Conservation (phyloP, 2,797 vertebrate species). For the Adelosebastes latens region DNA sequence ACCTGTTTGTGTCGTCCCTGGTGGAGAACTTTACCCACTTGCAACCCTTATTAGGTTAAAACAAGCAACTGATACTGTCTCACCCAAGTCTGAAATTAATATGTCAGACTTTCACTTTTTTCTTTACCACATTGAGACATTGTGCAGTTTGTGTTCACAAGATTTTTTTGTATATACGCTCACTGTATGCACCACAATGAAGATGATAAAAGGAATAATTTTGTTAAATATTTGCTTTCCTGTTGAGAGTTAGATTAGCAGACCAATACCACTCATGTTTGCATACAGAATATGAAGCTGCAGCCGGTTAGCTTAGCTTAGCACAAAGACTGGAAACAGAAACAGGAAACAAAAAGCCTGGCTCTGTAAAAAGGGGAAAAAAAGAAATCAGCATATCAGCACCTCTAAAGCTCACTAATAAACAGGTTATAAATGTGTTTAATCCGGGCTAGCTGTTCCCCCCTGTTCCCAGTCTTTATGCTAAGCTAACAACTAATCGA, state of each 20-base stretch:
- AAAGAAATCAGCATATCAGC: no score
- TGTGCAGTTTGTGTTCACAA: background rate
- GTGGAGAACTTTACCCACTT: constrained; percentile 11
- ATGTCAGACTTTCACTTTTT: background rate
- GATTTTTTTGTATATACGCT: background rate
- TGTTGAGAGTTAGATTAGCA: background rate
- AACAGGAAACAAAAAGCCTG: background rate
- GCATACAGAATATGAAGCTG: background rate
- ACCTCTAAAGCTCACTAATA: no score
- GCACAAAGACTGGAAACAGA: background rate
- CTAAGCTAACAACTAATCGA: no score
- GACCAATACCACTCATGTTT: background rate
- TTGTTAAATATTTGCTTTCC: background rate
- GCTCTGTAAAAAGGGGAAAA: background rate
- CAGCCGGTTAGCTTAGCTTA: background rate
- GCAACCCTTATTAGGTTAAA: constrained; percentile 42
- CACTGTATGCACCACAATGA: background rate
- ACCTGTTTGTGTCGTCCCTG: constrained; percentile 2
- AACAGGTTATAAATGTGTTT: no score
- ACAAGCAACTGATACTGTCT: background rate
- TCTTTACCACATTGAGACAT: background rate
- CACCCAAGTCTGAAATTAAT: constrained; percentile 18
- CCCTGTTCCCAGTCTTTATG: no score
- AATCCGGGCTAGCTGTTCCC: rapidly evolving
- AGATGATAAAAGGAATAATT: background rate